Conservation (phyloP, 2,888 invertebrate genomes). For the Dasysyrphus albostriatus region DNA sequence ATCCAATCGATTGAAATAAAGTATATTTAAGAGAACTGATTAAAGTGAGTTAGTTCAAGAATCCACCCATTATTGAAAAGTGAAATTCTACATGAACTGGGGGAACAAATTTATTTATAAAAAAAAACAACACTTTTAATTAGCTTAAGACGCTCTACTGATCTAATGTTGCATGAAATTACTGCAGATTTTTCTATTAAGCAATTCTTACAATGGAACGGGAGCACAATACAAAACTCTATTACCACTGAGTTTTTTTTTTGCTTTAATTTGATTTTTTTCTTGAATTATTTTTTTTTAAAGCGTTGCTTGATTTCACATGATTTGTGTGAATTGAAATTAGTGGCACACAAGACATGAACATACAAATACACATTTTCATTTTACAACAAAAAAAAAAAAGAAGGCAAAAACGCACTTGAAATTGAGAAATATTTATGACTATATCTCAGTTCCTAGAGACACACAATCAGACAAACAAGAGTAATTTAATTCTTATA, state of each 20-base stretch:
- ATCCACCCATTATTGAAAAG: conserved; percentile 41
- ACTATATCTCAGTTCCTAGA: conserved; percentile 5
- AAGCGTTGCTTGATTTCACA: conserved; percentile 64
- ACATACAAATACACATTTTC: neutral
- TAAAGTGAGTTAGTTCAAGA: conserved; percentile 48
- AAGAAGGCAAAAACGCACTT: conserved; percentile 41
- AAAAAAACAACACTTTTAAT: neutral
- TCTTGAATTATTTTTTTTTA: conserved; percentile 11
- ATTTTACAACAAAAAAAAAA: neutral
- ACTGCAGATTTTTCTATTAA: conserved; percentile 73
- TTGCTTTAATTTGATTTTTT: conserved; percentile 25
- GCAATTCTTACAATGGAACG: conserved; percentile 69
- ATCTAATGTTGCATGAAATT: conserved; percentile 75
- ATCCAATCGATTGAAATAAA: neutral
- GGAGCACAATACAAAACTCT: conserved; percentile 69
- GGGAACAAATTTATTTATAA: conserved; percentile 15
- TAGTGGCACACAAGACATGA: conserved; percentile 28
- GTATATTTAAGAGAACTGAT: neutral
- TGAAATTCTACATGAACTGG: conserved; percentile 24
- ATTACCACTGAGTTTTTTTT: conserved; percentile 53
- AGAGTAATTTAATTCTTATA: conserved; percentile 35
- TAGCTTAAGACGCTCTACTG: conserved; percentile 22
- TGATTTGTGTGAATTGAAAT: conserved; percentile 71
- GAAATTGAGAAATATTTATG: conserved; percentile 64
- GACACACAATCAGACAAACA: neutral